Percentiles rank a stretch among this genome's conserved stretches.
phyloP scores from a whole-genome alignment of 2,888 invertebrate species.

The Atrina japonica region DNA sequence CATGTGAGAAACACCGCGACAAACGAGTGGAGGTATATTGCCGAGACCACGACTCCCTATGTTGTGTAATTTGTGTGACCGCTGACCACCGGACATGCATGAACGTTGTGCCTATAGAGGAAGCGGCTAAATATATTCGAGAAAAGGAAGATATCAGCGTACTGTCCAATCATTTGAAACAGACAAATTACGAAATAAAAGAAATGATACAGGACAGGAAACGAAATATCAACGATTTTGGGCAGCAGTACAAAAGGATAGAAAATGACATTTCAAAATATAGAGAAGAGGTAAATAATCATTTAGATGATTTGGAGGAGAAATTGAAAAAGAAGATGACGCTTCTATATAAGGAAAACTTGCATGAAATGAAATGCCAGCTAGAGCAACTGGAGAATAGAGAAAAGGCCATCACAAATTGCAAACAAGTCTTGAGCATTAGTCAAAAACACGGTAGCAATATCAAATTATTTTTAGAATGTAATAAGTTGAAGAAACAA shows the following conservation, averaged over 20 bases:
- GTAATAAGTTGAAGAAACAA: background rate
- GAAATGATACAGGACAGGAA: slow-evolving; percentile 9
- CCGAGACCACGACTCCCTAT: slow-evolving; percentile 46
- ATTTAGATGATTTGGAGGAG: slow-evolving; percentile 13
- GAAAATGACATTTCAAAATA: slow-evolving; percentile 13
- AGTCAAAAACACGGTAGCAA: slow-evolving; percentile 6
- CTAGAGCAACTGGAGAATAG: slow-evolving; percentile 10
- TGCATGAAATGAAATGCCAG: slow-evolving; percentile 5
- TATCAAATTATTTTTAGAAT: slow-evolving; percentile 7
- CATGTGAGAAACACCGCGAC: slow-evolving; percentile 31
- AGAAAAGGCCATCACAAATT: slow-evolving; percentile 12
- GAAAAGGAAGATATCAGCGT: slow-evolving; percentile 42
- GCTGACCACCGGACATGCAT: slow-evolving; percentile 44
- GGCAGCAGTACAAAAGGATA: slow-evolving; percentile 1
- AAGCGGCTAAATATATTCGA: slow-evolving; percentile 49
- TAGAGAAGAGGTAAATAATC: slow-evolving; percentile 5
- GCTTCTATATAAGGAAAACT: background rate
- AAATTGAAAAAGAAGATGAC: slow-evolving; percentile 9
- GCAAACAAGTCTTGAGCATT: background rate
- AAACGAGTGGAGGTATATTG: slow-evolving; percentile 46
- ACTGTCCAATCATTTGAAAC: slow-evolving; percentile 35
- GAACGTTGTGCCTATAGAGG: slow-evolving; percentile 28
- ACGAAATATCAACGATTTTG: slow-evolving; percentile 9
- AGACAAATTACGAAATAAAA: slow-evolving; percentile 7
- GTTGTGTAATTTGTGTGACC: slow-evolving; percentile 47